Conservation (phyloP, 2,888 invertebrate genomes). For the Amblyjoppa fuscipennis region DNA sequence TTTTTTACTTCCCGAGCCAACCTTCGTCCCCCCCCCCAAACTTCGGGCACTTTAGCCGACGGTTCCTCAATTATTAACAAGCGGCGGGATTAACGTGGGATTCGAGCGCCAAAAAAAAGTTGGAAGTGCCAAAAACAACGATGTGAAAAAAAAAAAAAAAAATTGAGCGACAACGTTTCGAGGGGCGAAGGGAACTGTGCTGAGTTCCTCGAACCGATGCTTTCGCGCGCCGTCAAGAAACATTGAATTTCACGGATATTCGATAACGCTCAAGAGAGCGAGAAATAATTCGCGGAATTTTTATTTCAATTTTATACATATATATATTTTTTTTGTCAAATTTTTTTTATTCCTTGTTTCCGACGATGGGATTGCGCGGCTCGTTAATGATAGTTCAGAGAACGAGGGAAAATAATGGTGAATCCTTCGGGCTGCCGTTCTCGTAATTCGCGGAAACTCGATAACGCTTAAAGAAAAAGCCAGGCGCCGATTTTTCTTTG, state of each 20-base stretch:
- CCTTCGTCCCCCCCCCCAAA: background rate
- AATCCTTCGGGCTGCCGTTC: background rate
- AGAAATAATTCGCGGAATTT: too few species aligned
- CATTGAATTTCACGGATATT: background rate
- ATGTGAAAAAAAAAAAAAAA: too few species aligned
- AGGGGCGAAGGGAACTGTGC: too few species aligned
- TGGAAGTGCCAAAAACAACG: too few species aligned
- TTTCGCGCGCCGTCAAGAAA: background rate
- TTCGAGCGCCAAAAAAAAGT: background rate
- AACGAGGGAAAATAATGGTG: too few species aligned
- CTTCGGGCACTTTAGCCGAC: background rate
- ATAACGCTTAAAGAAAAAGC: background rate
- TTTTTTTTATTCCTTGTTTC: too few species aligned
- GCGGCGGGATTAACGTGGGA: background rate
- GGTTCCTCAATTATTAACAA: background rate
- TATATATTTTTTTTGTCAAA: too few species aligned
- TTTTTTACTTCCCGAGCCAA: conserved; percentile 7
- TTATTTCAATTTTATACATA: too few species aligned
- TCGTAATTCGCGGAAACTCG: background rate
- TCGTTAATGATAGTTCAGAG: too few species aligned
- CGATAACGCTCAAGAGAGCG: too few species aligned
- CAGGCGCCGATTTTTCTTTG: background rate
- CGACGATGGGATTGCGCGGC: too few species aligned
- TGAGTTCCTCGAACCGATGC: background rate
- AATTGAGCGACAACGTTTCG: too few species aligned